Evolutionary conservation across 2,888 invertebrate species (phyloP).

Genomic region (Cheilosia urbana): DNA sequence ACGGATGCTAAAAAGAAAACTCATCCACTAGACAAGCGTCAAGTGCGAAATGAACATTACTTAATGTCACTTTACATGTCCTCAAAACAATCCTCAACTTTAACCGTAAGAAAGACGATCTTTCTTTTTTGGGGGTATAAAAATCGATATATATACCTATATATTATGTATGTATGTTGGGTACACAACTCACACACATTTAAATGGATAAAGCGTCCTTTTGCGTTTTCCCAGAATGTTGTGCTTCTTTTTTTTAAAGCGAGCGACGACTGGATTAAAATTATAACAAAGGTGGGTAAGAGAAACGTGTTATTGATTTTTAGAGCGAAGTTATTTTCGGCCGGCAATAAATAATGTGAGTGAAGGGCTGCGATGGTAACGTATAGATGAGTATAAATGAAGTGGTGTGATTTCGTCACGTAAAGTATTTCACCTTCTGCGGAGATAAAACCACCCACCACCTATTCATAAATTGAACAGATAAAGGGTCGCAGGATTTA

Average conservation of each 20-base stretch:
- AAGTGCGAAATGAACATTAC: slow-evolving; percentile 26
- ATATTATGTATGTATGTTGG: slow-evolving; percentile 14
- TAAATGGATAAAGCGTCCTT: slow-evolving; percentile 14
- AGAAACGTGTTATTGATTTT: slow-evolving; percentile 70
- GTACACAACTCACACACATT: background rate
- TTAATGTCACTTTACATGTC: slow-evolving; percentile 39
- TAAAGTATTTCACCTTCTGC: slow-evolving; percentile 25
- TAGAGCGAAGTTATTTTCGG: slow-evolving; percentile 58
- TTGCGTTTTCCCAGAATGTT: slow-evolving; percentile 26
- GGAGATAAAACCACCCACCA: background rate
- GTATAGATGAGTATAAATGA: background rate
- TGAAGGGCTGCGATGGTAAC: slow-evolving; percentile 23
- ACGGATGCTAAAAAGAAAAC: background rate
- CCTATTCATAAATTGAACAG: slow-evolving; percentile 52
- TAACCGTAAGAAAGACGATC: slow-evolving; percentile 17
- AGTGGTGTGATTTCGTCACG: slow-evolving; percentile 47
- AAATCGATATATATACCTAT: slow-evolving; percentile 47
- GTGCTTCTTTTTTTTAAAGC: slow-evolving; percentile 45
- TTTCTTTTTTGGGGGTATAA: slow-evolving; percentile 13
- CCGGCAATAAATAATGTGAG: slow-evolving; percentile 53
- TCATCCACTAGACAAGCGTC: background rate
- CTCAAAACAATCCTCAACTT: slow-evolving; percentile 12
- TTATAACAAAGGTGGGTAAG: slow-evolving; percentile 60
- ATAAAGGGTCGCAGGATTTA: slow-evolving; percentile 16
- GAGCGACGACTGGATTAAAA: slow-evolving; percentile 60